Evolutionary conservation across 2,888 invertebrate genomes (phyloP).

Genomic region (Melipona bicolor): DNA sequence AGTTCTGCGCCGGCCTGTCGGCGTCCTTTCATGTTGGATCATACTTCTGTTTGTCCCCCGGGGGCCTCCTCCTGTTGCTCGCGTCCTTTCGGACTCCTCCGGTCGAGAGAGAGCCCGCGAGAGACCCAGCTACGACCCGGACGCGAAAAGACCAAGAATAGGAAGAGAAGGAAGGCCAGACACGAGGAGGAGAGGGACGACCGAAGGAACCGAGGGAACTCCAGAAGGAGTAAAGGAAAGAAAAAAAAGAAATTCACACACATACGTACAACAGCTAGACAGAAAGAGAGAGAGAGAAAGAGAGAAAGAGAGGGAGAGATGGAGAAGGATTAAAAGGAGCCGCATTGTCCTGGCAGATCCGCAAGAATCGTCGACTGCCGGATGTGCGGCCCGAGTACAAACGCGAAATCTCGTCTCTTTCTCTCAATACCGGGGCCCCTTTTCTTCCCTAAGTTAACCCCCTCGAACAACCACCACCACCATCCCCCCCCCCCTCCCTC

Average conservation of each 20-base stretch:
- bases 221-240: background rate
- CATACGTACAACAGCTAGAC: background rate
- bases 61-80: constrained; percentile 59
- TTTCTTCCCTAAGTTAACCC: constrained; percentile 38
- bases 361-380: constrained; percentile 70
- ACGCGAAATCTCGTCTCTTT: constrained; percentile 63
- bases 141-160: constrained; percentile 43
- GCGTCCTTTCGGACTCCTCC: constrained; percentile 69
- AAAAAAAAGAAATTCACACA: background rate
- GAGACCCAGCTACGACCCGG: constrained; percentile 48
- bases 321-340: constrained; percentile 69
- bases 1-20: constrained; percentile 63
- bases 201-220: constrained; percentile 13
- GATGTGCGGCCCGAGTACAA: constrained; percentile 74
- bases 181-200: constrained; percentile 3
- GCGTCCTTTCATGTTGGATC: constrained; percentile 81
- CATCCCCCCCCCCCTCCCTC: background rate
- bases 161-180: constrained; percentile 16
- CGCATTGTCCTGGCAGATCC: constrained; percentile 77
- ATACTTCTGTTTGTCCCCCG: constrained; percentile 80
- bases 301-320: constrained; percentile 6
- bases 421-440: constrained; percentile 14
- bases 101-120: constrained; percentile 50
- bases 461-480: constrained; percentile 47
- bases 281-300: background rate